Base-by-base conservation (phyloP, 2,113 vertebrate species). In the Thamnaconus septentrionalis region DNA sequence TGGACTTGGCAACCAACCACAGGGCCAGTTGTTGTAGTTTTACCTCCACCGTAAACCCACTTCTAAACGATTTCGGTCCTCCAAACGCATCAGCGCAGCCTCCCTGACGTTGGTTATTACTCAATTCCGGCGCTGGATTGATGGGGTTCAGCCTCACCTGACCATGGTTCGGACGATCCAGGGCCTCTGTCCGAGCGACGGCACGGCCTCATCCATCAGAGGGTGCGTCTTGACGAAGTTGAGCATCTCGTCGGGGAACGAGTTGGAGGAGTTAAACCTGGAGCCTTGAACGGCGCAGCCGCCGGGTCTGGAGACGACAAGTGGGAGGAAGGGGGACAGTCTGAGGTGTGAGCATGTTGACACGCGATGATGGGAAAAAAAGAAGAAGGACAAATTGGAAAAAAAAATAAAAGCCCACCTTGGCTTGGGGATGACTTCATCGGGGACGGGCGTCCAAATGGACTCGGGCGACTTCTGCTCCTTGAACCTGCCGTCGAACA, bases 381-480 rank as follows among this genome's bases (percentile, higher is more conserved):
- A 31, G 2, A 31, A 7, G 5, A 5, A 45, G 7, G 7, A 45
- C 7, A 45, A 45, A 45, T 7, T 45, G 44, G 7, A 45, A 31
- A 45, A 45, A 6, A 45, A 45, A 45, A 45, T 2, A 45, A 45
- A 45, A 45, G 44, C 5, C 44, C 84, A 98, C 97, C 97, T 93
- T 10, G 96, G 97, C 71, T 93, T 93, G 0, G 97, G 97, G 75
- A 99, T 94, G 86, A 94, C 77, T 51, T 98, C 96, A 81, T 99
- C 97, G 0, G 95, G 93, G 76, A 99, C 95, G 0, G 96, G 92
- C 0, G 97, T 98, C 97, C 97, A 98, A 87, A 98, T 95, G 53
- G 96, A 96, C 68, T 99, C 97, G 0, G 96, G 93, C 0, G 94
- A 96, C 70, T 98, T 98, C 91, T 99, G 97, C 85, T 98, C 96